Percentiles rank a stretch among this genome's conserved stretches.
Evolutionary conservation across 2,888 invertebrate species (phyloP).

Genomic region (Epiblema foenella): DNA sequence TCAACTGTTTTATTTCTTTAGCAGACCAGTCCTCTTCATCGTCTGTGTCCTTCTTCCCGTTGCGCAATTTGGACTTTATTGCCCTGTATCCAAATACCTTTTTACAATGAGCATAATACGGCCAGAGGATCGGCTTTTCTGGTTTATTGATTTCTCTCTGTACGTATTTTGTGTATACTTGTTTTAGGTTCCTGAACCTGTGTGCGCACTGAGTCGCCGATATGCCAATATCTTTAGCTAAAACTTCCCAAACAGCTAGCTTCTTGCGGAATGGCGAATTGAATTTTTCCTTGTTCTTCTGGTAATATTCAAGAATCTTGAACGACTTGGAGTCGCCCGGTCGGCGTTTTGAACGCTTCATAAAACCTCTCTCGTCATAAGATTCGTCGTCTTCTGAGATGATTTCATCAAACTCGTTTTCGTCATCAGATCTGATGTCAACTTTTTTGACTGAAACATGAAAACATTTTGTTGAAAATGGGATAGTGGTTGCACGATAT

Average conservation of each 20-base stretch:
- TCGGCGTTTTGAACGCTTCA: slow-evolving; percentile 56
- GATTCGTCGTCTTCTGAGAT: slow-evolving; percentile 61
- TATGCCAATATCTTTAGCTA: slow-evolving; percentile 67
- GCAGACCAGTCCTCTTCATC: slow-evolving; percentile 71
- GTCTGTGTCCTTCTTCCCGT: slow-evolving; percentile 59
- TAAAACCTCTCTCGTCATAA: slow-evolving; percentile 62
- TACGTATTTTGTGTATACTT: slow-evolving; percentile 69
- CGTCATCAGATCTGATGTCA: slow-evolving; percentile 55
- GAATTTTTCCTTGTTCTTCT: slow-evolving; percentile 74
- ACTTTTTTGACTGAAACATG: slow-evolving; percentile 66
- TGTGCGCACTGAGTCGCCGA: slow-evolving; percentile 71
- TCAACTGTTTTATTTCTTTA: slow-evolving; percentile 68
- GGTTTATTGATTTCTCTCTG: slow-evolving; percentile 75
- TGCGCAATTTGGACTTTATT: slow-evolving; percentile 69
- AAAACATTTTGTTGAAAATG: not conserved
- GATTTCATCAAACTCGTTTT: slow-evolving; percentile 50
- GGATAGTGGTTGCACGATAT: not conserved
- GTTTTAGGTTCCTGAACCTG: slow-evolving; percentile 71
- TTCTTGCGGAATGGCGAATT: slow-evolving; percentile 64
- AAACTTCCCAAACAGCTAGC: slow-evolving; percentile 63
- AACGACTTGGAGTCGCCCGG: slow-evolving; percentile 66
- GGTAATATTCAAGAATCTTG: slow-evolving; percentile 74
- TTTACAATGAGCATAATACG: slow-evolving; percentile 73
- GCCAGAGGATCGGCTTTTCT: slow-evolving; percentile 75
- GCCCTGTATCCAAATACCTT: slow-evolving; percentile 77